Base-by-base conservation (phyloP, 1,140 invertebrate species). In the Spodoptera frugiperda region DNA sequence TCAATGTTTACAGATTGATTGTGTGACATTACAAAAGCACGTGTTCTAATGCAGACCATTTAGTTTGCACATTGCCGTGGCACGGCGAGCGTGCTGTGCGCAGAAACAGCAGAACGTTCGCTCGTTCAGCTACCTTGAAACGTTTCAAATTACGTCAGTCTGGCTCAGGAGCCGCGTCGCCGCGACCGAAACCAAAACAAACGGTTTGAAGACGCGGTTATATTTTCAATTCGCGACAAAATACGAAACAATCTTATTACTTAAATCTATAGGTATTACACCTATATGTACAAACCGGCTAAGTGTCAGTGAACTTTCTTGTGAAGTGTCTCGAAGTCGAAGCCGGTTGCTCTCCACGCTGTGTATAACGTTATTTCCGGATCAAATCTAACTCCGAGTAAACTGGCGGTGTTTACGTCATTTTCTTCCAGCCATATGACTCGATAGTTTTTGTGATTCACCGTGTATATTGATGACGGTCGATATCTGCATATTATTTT, bases 381-480 rank as follows among this genome's bases (percentile, higher is more conserved):
- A 59, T 80, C 9, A 67, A 78, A 74, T 87, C 65, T 80, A 77
- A 82, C 78, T 77, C 76, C 70, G 61, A 75, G 78, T 79, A 79
- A 79, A 81, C 54, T 81, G 78, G 78, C 55, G 63, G 74, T 80
- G 87, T 87, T 91, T 90, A 89, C 91, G 91, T 93, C 90, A 93
- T 88, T 86, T 77, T 68, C 81, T 88, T 80, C 78, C 77, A 78
- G 79, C 84, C 82, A 83, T 86, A 89, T 89, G 90, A 91, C 86
- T 92, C 87, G 82, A 79, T 85, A 70, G 63, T 76, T 87, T 84
- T 78, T 55, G 85, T 93, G 91, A 93, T 85, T 93, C 91, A 93
- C 80, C 79, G 78, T 74, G 63, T 46, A 75, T 65, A 54, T 75
- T 49, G 79, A 73, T 59, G 81, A 72, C 54, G 77, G 77, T 61